phyloP scores from a whole-genome alignment of 2,888 invertebrate genomes.

The Euspilapteryx auroguttella region DNA sequence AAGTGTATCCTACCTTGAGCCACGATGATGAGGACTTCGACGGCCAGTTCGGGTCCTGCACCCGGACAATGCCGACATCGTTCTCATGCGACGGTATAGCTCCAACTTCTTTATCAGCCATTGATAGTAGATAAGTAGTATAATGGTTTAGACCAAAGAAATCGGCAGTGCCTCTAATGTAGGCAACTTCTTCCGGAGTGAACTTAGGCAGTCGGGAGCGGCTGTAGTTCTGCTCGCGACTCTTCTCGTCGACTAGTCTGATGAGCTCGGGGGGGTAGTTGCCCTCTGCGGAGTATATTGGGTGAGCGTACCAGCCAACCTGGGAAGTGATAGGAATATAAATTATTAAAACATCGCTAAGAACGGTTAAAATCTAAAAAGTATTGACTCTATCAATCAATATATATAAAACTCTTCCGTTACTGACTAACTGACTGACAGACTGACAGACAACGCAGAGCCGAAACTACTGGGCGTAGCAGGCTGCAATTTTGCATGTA shows the following conservation, averaged over 20 bases:
- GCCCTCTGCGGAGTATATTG: conserved; percentile 53
- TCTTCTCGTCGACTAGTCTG: conserved; percentile 51
- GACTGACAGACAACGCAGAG: too few relatives aligned
- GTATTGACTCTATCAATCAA: too few relatives aligned
- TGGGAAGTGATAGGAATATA: conserved; percentile 13
- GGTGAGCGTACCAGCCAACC: conserved; percentile 60
- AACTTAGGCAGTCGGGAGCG: conserved; percentile 61
- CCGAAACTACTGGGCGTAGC: too few relatives aligned
- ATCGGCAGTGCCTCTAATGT: conserved; percentile 45
- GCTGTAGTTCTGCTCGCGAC: conserved; percentile 51
- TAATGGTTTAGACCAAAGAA: conserved; percentile 56
- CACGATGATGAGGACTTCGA: conserved; percentile 60
- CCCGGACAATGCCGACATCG: conserved; percentile 61
- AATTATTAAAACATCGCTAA: conserved; percentile 1
- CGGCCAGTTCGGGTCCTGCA: conserved; percentile 63
- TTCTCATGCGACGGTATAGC: conserved; percentile 60
- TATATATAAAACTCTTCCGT: too few relatives aligned
- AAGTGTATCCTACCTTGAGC: conserved; percentile 58
- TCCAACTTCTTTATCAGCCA: conserved; percentile 41
- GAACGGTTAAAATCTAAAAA: too few relatives aligned
- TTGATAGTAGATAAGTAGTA: conserved; percentile 42
- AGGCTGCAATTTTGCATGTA: too few relatives aligned
- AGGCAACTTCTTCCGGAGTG: conserved; percentile 43
- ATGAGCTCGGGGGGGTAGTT: conserved; percentile 61
- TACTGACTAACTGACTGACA: too few relatives aligned